A percentile compares a stretch with the other conserved stretches of the same genome.
phyloP scores from a whole-genome alignment of 2,888 invertebrate genomes.

The Cheilosia impressa region DNA sequence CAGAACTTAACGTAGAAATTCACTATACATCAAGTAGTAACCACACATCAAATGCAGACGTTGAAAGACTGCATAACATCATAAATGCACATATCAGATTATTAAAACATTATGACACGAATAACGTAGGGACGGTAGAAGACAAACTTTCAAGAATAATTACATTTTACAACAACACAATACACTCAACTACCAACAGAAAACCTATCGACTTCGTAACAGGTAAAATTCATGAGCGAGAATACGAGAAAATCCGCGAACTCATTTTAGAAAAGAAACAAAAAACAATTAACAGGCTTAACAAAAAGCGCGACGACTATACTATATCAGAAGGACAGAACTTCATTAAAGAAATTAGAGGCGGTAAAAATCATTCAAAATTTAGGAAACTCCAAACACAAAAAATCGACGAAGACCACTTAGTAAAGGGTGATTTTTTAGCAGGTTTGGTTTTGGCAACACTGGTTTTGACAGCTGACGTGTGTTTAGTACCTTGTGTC shows the following conservation, averaged over 20 bases:
- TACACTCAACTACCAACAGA: slow-evolving; percentile 53
- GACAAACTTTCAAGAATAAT: slow-evolving; percentile 72
- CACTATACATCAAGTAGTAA: slow-evolving; percentile 70
- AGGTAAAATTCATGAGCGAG: slow-evolving; percentile 59
- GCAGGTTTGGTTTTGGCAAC: too few relatives aligned
- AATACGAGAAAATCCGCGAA: slow-evolving; percentile 59
- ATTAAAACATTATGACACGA: slow-evolving; percentile 66
- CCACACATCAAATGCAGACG: slow-evolving; percentile 71
- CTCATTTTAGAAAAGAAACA: slow-evolving; percentile 60
- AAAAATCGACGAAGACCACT: too few relatives aligned
- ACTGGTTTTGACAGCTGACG: too few relatives aligned
- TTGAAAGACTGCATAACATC: slow-evolving; percentile 73
- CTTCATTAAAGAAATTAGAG: slow-evolving; percentile 37
- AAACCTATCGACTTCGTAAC: slow-evolving; percentile 74
- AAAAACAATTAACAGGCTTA: slow-evolving; percentile 31
- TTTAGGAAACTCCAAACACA: too few relatives aligned
- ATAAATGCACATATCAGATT: slow-evolving; percentile 23
- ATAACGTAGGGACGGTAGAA: slow-evolving; percentile 65
- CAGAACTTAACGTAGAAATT: slow-evolving; percentile 49
- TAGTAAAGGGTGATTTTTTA: too few relatives aligned
- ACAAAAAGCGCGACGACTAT: slow-evolving; percentile 34
- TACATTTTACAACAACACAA: slow-evolving; percentile 74
- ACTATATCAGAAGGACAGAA: slow-evolving; percentile 14
- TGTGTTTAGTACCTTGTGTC: too few relatives aligned
- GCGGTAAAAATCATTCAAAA: slow-evolving; percentile 21